Evolutionary conservation across 2,888 invertebrate species (phyloP).

Genomic region (Sepioteuthis lessoniana): DNA sequence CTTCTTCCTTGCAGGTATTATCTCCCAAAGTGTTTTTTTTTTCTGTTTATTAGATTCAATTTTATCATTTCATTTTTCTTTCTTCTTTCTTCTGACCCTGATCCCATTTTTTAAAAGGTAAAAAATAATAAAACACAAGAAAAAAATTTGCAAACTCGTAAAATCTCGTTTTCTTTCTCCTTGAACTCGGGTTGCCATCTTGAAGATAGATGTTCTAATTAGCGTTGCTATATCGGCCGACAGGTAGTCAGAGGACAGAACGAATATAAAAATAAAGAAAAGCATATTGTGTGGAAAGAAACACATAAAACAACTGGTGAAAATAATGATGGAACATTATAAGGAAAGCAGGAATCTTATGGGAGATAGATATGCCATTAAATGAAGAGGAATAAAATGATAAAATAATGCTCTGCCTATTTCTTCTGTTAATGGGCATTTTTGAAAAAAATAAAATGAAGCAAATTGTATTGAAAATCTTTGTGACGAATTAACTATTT

Average conservation of each 20-base stretch:
- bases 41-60: not conserved
- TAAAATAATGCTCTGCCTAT: not conserved
- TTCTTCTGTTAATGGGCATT: not conserved
- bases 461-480: not conserved
- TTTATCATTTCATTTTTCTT: not conserved
- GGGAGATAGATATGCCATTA: not conserved
- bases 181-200: not conserved
- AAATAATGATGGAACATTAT: not conserved
- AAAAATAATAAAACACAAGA: too few relatives aligned
- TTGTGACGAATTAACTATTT: not conserved
- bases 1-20: not conserved
- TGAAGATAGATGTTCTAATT: not conserved
- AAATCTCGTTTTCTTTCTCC: not conserved
- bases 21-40: not conserved
- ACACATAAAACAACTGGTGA: not conserved
- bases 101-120: not conserved
- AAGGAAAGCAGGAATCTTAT: not conserved
- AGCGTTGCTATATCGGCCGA: not conserved
- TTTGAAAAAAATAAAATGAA: not conserved
- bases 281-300: too few relatives aligned
- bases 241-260: not conserved
- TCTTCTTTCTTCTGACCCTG: not conserved
- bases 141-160: not conserved
- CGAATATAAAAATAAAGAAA: too few relatives aligned
- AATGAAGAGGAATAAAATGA: not conserved